Evolutionary conservation across 2,113 vertebrate genomes (phyloP).

Genomic region (Scopus umbretta): DNA sequence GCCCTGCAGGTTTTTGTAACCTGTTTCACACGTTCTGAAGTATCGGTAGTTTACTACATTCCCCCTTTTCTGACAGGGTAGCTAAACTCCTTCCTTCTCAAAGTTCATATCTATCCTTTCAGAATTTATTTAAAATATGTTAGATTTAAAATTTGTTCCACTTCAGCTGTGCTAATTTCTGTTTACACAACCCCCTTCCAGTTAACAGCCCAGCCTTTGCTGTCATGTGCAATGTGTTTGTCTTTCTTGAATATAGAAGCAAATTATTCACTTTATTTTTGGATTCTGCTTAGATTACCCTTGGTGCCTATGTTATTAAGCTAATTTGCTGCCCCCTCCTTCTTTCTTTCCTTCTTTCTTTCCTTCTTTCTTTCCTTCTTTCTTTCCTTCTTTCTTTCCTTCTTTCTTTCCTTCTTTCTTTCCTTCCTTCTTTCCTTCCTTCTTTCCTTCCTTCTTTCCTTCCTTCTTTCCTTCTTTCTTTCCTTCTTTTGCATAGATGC

Average conservation of each 20-base stretch:
- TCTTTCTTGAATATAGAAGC: background rate
- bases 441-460: fast-evolving
- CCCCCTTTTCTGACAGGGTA: background rate
- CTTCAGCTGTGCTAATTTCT: background rate
- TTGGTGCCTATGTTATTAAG: background rate
- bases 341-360: too few relatives aligned
- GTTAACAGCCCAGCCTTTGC: background rate
- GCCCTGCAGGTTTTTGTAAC: background rate
- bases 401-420: too few relatives aligned
- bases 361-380: too few relatives aligned
- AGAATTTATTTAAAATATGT: background rate
- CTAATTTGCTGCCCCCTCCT: fast-evolving
- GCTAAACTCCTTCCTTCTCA: background rate
- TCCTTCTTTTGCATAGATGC: too few relatives aligned
- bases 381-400: too few relatives aligned
- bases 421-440: too few relatives aligned
- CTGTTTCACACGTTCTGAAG: background rate
- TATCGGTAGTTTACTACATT: background rate
- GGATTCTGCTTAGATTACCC: background rate
- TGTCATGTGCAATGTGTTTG: background rate
- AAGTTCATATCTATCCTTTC: background rate
- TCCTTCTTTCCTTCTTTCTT: fast-evolving
- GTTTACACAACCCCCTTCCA: background rate
- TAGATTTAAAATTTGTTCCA: background rate
- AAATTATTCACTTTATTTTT: background rate